These are phyloP conservation scores for Drosophila testacea DNA, from an alignment of 2,888 invertebrate species.

Conservation along the genomic window DNA sequence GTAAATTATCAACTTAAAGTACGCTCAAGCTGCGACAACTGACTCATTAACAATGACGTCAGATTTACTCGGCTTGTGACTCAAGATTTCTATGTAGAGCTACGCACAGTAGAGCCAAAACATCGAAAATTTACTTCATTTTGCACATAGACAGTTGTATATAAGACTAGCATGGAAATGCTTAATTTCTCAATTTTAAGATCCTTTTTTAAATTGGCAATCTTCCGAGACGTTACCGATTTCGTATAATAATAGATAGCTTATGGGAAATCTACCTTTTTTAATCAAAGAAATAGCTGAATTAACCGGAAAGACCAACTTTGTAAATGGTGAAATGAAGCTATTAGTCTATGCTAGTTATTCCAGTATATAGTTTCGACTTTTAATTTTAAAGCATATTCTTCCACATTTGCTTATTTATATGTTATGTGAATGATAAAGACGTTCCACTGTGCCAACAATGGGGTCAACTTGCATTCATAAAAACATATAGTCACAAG, in stretches of 20 bases:
- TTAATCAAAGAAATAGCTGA: too few relatives aligned
- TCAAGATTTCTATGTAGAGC: constrained; percentile 1
- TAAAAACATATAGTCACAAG: background rate
- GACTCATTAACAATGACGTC: constrained; percentile 44
- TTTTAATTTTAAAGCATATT: too few relatives aligned
- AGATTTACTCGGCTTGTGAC: constrained; percentile 7
- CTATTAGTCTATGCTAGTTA: too few relatives aligned
- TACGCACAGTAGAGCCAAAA: constrained; percentile 17
- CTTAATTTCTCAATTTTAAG: too few relatives aligned
- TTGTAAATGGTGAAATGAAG: too few relatives aligned
- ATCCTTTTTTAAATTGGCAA: too few relatives aligned
- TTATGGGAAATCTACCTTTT: too few relatives aligned
- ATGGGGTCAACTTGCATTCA: background rate
- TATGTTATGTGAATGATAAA: background rate
- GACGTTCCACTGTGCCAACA: background rate
- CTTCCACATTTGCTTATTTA: too few relatives aligned
- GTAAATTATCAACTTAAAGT: constrained; percentile 34
- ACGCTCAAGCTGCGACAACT: constrained; percentile 14
- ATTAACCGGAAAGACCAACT: too few relatives aligned
- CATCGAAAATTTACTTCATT: background rate
- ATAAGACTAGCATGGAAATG: too few relatives aligned
- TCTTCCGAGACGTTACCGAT: background rate
- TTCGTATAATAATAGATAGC: background rate
- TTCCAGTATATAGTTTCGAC: too few relatives aligned
- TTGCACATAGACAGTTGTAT: too few relatives aligned